Evolutionary conservation across 2,113 vertebrate species (phyloP).

Genomic region (Tretioscincus oriximinensis): DNA sequence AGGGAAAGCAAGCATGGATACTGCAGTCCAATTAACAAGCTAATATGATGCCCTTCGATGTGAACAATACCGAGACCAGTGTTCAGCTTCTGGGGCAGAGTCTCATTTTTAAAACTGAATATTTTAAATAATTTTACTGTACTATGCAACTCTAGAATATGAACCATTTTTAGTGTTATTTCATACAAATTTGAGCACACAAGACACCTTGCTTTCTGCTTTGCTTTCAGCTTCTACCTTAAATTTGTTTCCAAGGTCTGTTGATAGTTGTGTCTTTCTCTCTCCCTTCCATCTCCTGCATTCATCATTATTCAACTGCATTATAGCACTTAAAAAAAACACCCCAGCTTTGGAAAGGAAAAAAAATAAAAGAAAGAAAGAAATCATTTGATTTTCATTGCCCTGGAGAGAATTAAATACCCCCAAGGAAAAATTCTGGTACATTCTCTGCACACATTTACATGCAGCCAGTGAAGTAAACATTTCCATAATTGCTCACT

Average conservation of each 20-base stretch:
- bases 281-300: conserved; percentile 72
- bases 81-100: conserved; percentile 60
- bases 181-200: conserved; percentile 53
- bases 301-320: conserved; percentile 92
- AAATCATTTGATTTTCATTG: conserved; percentile 95
- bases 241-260: conserved; percentile 69
- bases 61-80: conserved; percentile 70
- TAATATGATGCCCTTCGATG: conserved; percentile 70
- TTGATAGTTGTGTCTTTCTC: conserved; percentile 37
- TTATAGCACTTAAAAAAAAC: conserved; percentile 81
- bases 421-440: conserved; percentile 93
- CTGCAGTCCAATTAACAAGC: conserved; percentile 78
- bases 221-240: conserved; percentile 58
- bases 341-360: conserved; percentile 67
- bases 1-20: conserved; percentile 66
- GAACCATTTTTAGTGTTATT: conserved; percentile 58
- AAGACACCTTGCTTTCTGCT: conserved; percentile 34
- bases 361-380: conserved; percentile 67
- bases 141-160: conserved; percentile 52
- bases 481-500: conserved; percentile 95
- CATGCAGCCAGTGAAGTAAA: conserved; percentile 95
- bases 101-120: too few relatives aligned
- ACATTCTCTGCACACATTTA: conserved; percentile 91
- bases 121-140: conserved; percentile 42
- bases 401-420: conserved; percentile 92